These are phyloP conservation scores for Mormoops blainvillei DNA, from an alignment of 2,113 vertebrate genomes.

Conservation along the genomic window DNA sequence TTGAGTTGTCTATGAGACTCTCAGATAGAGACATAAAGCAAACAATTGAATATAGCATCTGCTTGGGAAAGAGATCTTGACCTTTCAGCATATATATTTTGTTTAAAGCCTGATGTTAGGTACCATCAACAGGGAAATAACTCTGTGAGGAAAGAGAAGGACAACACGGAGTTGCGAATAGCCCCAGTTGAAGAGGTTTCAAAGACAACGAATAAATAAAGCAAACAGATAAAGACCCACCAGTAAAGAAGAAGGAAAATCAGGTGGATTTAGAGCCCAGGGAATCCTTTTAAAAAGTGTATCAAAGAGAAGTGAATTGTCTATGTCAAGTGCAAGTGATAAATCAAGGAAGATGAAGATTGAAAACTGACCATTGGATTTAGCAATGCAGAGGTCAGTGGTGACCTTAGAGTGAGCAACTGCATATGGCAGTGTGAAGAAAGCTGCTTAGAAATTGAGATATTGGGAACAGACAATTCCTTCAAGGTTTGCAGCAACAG, in stretches of 20 bases:
- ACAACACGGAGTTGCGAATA: rapidly evolving
- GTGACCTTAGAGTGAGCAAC: neutral
- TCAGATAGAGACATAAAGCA: neutral
- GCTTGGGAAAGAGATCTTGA: neutral
- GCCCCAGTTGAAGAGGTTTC: neutral
- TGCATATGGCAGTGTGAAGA: neutral
- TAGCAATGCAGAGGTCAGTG: neutral
- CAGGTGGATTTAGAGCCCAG: neutral
- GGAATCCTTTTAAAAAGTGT: neutral
- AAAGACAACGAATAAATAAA: neutral
- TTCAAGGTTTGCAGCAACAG: neutral
- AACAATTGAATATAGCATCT: neutral
- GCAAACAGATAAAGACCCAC: neutral
- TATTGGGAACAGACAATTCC: neutral
- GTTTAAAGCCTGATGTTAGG: neutral
- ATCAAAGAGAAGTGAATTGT: neutral
- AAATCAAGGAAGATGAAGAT: neutral
- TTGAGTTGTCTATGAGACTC: neutral
- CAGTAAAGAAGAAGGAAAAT: neutral
- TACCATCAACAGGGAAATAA: neutral
- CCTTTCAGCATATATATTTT: neutral
- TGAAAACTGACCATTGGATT: neutral
- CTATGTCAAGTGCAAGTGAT: neutral
- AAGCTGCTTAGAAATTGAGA: neutral
- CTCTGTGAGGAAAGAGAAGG: neutral